Evolutionary conservation across 1,140 invertebrate species (phyloP).

Genomic region (Melitaea cinxia): DNA sequence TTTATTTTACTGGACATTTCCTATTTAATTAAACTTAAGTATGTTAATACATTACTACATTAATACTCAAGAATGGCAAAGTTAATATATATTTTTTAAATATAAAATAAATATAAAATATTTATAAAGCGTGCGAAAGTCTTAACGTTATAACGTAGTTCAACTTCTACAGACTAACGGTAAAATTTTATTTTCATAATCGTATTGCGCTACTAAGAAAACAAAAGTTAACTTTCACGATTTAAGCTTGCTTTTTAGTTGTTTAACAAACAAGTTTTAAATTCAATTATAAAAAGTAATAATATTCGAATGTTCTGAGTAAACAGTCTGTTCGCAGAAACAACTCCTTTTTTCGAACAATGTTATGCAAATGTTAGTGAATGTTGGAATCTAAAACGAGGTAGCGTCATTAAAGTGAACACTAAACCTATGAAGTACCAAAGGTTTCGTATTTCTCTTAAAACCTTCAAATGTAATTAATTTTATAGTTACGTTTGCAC

Average conservation of each 20-base stretch:
- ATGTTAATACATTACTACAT: too few relatives aligned
- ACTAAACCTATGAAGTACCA: constrained; percentile 25
- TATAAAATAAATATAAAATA: too few relatives aligned
- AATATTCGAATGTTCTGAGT: background rate
- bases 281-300: background rate
- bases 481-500: background rate
- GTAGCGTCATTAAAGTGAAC: constrained; percentile 32
- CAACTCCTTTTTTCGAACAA: constrained; percentile 17
- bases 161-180: too few relatives aligned
- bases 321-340: constrained; percentile 11
- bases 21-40: too few relatives aligned
- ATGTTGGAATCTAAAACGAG: constrained; percentile 31
- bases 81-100: too few relatives aligned
- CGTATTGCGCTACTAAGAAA: too few relatives aligned
- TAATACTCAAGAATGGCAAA: too few relatives aligned
- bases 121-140: too few relatives aligned
- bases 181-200: too few relatives aligned
- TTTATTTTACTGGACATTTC: too few relatives aligned
- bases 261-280: background rate
- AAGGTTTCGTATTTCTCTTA: background rate
- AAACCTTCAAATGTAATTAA: background rate
- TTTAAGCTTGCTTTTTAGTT: background rate
- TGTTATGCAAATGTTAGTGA: constrained; percentile 20
- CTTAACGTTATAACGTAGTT: too few relatives aligned
- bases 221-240: background rate